Evolutionary conservation across 2,888 invertebrate species (phyloP), one percentile per base, ranked within the genome.

Genomic region (Fabriciana adippe): DNA sequence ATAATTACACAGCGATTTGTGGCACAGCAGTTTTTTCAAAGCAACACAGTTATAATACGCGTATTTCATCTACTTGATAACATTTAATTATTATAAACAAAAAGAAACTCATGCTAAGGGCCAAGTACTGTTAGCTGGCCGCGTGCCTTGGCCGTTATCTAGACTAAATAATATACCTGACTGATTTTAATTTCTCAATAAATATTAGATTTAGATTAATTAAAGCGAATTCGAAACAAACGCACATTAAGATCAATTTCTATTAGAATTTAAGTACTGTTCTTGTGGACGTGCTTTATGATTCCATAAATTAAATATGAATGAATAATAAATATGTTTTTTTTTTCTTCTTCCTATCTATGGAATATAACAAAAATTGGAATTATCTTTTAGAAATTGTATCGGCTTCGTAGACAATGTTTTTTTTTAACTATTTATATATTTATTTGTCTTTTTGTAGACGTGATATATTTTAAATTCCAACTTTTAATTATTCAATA

Each of bases 171-270:
- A 15, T n/a, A 18, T 26, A 48, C 26, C 47, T 48, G 59, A 59
- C 57, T 59, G 57, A 59, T n/a, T 11, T 26, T 48, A 48, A 48
- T 59, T 59, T 48, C 59, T 59, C 47, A 59, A 15, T 47, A 57
- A 26, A 57, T 41, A 41, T 5, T 59, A 59, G 59, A 59, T 48
- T 59, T 57, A 47, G 47, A 11, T 8, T 47, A 11, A 59, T 41
- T 41, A 41, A 41, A 41, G 35, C 35, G 35, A 11, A 8, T 59
- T 48, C 26, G 26, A 26, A 59, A 59, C 57, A n/a, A 59, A 59
- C 59, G 59, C 47, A 59, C 59, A 59, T 59, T 41, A 59, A n/a
- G 26, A 59, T 31, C 59, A 48, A 59, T 59, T 59, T 59, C 47
- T 59, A 15, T 47, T 31, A 55, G 31, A 47, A 48, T 13, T 48